Conservation (phyloP, 2,888 invertebrate genomes). For the Tetragonula carbonaria region DNA sequence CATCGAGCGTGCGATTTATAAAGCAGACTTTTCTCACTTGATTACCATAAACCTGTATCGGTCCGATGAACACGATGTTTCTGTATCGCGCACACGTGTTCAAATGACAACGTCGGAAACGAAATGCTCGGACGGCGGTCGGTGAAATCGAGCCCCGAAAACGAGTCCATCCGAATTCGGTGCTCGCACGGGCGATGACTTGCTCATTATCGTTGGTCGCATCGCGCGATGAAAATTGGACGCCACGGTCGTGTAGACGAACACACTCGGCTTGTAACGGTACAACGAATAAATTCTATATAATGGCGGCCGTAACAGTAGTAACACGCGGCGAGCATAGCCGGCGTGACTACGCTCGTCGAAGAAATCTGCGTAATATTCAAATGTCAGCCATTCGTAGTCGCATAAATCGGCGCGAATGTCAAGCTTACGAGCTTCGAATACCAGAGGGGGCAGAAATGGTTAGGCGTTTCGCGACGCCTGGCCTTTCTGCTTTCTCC, state of each 20-base stretch:
- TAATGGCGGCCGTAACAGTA: constrained; percentile 45
- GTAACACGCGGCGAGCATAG: constrained; percentile 23
- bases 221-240: constrained; percentile 34
- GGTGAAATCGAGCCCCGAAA: background rate
- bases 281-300: constrained; percentile 28
- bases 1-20: constrained; percentile 1
- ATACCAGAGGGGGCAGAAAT: constrained; percentile 26
- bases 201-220: background rate
- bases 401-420: constrained; percentile 44
- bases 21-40: background rate
- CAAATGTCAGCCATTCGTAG: constrained; percentile 55
- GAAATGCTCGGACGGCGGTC: too few species aligned
- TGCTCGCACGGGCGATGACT: background rate
- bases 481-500: background rate
- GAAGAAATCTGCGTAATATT: constrained; percentile 49
- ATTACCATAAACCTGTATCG: constrained; percentile 11
- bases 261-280: constrained; percentile 19
- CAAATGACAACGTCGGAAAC: too few species aligned
- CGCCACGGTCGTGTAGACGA: background rate
- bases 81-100: background rate
- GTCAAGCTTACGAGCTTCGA: constrained; percentile 44
- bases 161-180: background rate
- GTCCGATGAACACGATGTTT: background rate
- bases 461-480: background rate
- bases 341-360: constrained; percentile 23